Evolutionary conservation across 2,797 vertebrate genomes (phyloP).

Genomic region (Spinus olivaceus): DNA sequence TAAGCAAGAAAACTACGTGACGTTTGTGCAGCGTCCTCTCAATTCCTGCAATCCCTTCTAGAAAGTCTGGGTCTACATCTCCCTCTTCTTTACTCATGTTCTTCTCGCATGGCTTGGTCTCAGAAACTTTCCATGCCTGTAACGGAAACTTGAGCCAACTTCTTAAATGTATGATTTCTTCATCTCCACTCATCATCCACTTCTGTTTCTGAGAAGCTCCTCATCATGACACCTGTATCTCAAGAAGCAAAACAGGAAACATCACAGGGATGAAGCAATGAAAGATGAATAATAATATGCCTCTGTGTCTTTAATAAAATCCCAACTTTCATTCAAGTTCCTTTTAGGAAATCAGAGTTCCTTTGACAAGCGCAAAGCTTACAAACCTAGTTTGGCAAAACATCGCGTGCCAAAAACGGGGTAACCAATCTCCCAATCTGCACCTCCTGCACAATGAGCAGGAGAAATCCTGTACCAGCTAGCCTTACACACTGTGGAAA

Average conservation of each 20-base stretch:
- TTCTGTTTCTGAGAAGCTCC: slow-evolving; percentile 68
- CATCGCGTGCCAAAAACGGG: background rate
- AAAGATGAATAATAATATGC: slow-evolving; percentile 60
- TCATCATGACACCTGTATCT: slow-evolving; percentile 73
- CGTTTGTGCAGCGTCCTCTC: slow-evolving; percentile 53
- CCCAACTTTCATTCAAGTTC: slow-evolving; percentile 52
- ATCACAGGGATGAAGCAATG: slow-evolving; percentile 69
- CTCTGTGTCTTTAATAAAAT: slow-evolving; percentile 68
- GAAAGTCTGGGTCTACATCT: slow-evolving; percentile 63
- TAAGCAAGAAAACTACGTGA: slow-evolving; percentile 44
- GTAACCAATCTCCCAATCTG: background rate
- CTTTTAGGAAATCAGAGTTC: slow-evolving; percentile 46
- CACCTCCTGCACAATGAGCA: background rate
- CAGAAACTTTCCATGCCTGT: slow-evolving; percentile 65
- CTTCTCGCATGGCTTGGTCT: slow-evolving; percentile 62
- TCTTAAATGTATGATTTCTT: slow-evolving; percentile 70
- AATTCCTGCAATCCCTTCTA: slow-evolving; percentile 68
- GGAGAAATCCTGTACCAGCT: background rate
- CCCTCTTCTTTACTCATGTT: slow-evolving; percentile 71
- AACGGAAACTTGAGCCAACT: slow-evolving; percentile 68
- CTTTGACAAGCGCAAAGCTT: background rate
- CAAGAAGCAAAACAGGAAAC: slow-evolving; percentile 74
- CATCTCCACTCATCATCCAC: slow-evolving; percentile 70
- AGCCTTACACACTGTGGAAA: background rate
- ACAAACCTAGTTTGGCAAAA: background rate